Evolutionary conservation across 2,113 vertebrate species (phyloP).

Genomic region (Athene noctua): DNA sequence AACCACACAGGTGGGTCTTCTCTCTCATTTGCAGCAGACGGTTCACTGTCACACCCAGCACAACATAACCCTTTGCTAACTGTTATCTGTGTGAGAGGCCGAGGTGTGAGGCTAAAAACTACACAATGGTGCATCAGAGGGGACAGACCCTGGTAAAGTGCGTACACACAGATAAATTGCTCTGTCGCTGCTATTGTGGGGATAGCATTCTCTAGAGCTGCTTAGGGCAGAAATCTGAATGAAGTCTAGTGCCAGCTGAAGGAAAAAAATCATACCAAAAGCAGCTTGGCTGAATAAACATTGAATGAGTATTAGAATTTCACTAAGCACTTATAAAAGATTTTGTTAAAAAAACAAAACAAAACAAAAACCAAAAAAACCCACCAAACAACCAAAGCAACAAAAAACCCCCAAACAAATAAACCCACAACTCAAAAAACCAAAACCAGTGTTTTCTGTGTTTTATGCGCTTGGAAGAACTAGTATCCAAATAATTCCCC

Average conservation of each 20-base stretch:
- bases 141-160: not conserved
- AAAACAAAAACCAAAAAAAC: not conserved
- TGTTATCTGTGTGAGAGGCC: not conserved
- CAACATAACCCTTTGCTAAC: not conserved
- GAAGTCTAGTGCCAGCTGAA: not conserved
- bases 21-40: not conserved
- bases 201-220: not conserved
- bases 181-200: not conserved
- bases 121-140: not conserved
- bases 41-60: not conserved
- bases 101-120: not conserved
- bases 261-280: not conserved
- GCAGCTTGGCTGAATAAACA: not conserved
- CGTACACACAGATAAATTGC: fast-evolving
- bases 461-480: not conserved
- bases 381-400: not conserved
- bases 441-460: not conserved
- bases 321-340: not conserved
- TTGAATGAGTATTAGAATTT: not conserved
- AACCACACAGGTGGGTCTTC: not conserved
- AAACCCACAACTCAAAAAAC: not conserved
- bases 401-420: not conserved
- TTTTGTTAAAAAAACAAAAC: not conserved
- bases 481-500: not conserved
- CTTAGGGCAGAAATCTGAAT: not conserved